Base-by-base conservation (phyloP, 2,888 invertebrate species). In the Polietes domitor region DNA sequence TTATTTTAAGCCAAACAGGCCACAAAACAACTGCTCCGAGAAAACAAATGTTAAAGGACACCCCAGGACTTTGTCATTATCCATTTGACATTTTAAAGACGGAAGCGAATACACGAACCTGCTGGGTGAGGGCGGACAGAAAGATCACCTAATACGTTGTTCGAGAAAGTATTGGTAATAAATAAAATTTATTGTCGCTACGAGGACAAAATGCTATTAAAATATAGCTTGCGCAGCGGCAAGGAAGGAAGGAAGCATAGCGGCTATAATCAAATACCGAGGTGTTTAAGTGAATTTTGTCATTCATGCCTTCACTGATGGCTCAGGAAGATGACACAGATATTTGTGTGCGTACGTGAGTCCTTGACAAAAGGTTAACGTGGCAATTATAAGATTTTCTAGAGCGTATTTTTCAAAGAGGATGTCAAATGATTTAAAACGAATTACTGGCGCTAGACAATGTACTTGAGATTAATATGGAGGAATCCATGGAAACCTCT, bases 1-100 rank as follows among this genome's bases (percentile, higher is more conserved):
- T 19, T 28, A 61, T 61, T 61, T 61, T 61, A 61, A 61, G 61
- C 28, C 28, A 61, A 55, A 1, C 53, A n/a, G n/a, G 47, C 24
- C 26, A 41, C 19, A 26, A 68, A 65, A 5, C 26, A 76, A 50
- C n/a, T 37, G 37, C n/a, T 47, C 47, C 47, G 6, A 47, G 1
- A 47, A 2, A 2, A 47, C 47, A 47, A 41, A 41, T 41, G 41
- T 12, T 12, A 47, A 47, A 47, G 47, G n/a, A 47, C 47, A 47
- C 47, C 47, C 1, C 15, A 47, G 12, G 37, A 37, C 37, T 37
- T 12, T 32, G 6, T 37, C 37, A 37, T 37, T 37, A 37, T 37
- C 37, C 37, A 37, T 12, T 37, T 37, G 37, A 37, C 47, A 47
- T 1, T 47, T 47, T 47, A 47, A 47, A 47, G 47, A 47, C 47